Base-by-base conservation (phyloP, 2,888 invertebrate genomes). In the Anoplius nigerrimus region DNA sequence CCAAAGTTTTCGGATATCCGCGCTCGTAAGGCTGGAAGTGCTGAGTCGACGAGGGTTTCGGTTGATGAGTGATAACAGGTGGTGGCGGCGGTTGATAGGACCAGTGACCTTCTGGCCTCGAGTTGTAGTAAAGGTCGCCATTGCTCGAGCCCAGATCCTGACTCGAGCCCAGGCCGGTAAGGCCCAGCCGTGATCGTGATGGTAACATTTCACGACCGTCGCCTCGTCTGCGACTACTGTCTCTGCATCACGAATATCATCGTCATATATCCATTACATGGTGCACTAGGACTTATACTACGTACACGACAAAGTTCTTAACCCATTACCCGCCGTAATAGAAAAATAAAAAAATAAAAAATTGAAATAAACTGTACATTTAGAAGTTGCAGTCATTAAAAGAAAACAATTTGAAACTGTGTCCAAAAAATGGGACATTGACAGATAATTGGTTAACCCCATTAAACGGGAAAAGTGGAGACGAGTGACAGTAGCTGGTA, bases 61-160 rank as follows among this genome's bases (percentile, higher is more conserved):
- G 97, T 88, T 97, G 97, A 86, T 97, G 96, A 16, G 97, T 97
- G 76, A 97, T 96, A 16, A 97, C 96, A 8, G 95, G 95, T 8
- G 96, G 90, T 21, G 91, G 96, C 15, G 95, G 95, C 6, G 96
- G 96, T 78, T 95, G 94, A 87, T 95, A 95, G 54, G 89, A 83
- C 88, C 88, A 89, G 62, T 87, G 87, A 20, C 87, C 87, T 69
- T 89, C 88, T 8, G 94, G 93, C 75, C 95, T 91, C 46, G 95
- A 94, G 86, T 95, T 95, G 87, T 95, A 95, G 88, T 95, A 96
- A 71, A 96, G 90, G 87, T 96, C 95, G 42, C 95, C 94, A 79
- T 91, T 91, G 71, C 90, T 90, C 51, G 87, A 86, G 3, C 87
- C 86, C 18, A 88, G 79, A 76, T 91, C 91, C 78, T 91, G 91